phyloP scores from a whole-genome alignment of 1,140 invertebrate species.

The Nomia melanderi region DNA sequence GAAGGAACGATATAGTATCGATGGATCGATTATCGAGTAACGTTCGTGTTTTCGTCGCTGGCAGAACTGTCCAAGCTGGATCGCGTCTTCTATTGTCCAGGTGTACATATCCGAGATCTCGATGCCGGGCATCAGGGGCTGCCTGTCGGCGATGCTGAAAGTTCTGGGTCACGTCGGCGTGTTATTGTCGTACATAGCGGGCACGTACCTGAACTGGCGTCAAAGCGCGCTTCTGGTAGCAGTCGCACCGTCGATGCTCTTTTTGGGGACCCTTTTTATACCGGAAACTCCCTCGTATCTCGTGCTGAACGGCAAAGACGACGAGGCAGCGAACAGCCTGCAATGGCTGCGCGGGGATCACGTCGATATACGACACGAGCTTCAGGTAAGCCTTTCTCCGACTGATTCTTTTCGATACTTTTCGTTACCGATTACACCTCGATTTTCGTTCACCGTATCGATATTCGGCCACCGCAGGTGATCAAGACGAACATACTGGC shows the following conservation, averaged over 20 bases:
- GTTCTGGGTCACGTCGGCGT: slow-evolving; percentile 92
- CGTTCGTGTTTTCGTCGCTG: background rate
- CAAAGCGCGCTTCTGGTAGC: slow-evolving; percentile 89
- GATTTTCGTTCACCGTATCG: background rate
- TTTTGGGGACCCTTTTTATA: slow-evolving; percentile 86
- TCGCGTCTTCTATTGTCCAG: slow-evolving; percentile 70
- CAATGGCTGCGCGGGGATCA: slow-evolving; percentile 88
- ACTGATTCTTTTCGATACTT: no score
- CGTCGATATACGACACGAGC: slow-evolving; percentile 87
- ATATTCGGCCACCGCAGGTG: slow-evolving; percentile 62
- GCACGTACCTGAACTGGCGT: slow-evolving; percentile 90
- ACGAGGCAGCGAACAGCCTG: slow-evolving; percentile 88
- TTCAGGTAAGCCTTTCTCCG: no score
- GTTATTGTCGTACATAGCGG: slow-evolving; percentile 89
- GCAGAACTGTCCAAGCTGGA: background rate
- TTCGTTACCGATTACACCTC: no score
- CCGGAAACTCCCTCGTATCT: slow-evolving; percentile 93
- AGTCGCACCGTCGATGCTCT: slow-evolving; percentile 86
- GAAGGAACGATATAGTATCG: no score
- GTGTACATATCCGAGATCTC: slow-evolving; percentile 96
- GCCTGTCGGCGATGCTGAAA: slow-evolving; percentile 92
- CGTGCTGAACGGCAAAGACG: slow-evolving; percentile 87
- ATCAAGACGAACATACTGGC: slow-evolving; percentile 79
- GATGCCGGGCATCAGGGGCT: slow-evolving; percentile 90
- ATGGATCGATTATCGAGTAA: background rate